Base-by-base conservation (phyloP, 2,113 vertebrate genomes). In the Thymallus thymallus region DNA sequence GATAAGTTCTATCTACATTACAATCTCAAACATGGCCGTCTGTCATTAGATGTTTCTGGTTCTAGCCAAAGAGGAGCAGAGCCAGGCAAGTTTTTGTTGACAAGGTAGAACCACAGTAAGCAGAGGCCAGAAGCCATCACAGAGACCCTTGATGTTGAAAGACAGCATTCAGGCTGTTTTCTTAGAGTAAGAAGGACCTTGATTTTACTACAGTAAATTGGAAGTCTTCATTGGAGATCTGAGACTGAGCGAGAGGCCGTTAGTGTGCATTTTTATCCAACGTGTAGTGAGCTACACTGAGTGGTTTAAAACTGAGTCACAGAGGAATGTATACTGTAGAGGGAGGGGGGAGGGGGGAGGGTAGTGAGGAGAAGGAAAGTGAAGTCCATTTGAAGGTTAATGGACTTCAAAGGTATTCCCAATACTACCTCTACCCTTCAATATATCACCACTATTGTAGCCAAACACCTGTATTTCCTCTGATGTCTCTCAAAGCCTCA, bases 201-300 rank as follows among this genome's bases (percentile, higher is more conserved):
- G 65, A 67, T 82, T 73, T 75, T 48, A 82, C 76, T 65, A 69
- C 35, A 26, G 73, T 29, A 78, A 75, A 82, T 73, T 78, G 73
- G 65, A 78, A 73, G 35, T 76, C 69, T 66, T 64, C 48, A 30
- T 65, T 46, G 30, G 12, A 65, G 65, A 72, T 75, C 76, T 56
- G 65, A 76, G 48, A 61, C 67, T 60, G 24, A 72, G 65, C 75
- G 64, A 18, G 58, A 72, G 26, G 67, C 23, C 32, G 66, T 80
- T 30, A 58, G 66, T 64, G 55, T 41, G 35, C 35, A 10, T 41
- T 41, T 41, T 9, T 41, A 41, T 41, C 9, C 35, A 41, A 56
- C 32, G 66, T 80, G 23, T 41, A 58, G 71, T 64, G 41, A 6
- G 32, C 6, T 26, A 32, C 7, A 18, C 18, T 60, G 69, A 18